A percentile compares a stretch with the other conserved stretches of the same genome.
phyloP scores from a whole-genome alignment of 2,113 vertebrate species.

The Pantherophis guttatus region DNA sequence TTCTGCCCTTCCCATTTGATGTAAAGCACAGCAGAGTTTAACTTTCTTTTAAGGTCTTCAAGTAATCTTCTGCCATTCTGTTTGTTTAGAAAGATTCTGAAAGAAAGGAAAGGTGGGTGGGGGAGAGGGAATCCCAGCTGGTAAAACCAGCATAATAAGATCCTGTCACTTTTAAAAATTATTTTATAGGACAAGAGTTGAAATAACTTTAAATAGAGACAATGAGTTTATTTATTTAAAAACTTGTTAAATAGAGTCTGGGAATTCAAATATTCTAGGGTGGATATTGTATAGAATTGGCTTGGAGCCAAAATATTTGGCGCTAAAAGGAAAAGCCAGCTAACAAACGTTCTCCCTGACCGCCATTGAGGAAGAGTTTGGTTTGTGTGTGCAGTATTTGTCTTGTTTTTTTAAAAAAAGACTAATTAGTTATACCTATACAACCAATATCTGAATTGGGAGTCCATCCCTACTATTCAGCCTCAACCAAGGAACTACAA shows the following conservation, averaged over 20 bases:
- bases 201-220: constrained; percentile 89
- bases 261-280: constrained; percentile 98
- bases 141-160: constrained; percentile 71
- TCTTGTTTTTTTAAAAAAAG: constrained; percentile 45
- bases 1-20: background rate
- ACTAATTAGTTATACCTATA: constrained; percentile 77
- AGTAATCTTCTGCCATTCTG: constrained; percentile 58
- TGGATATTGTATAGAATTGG: constrained; percentile 95
- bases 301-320: constrained; percentile 73
- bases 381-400: background rate
- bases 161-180: constrained; percentile 56
- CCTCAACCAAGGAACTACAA: constrained; percentile 74
- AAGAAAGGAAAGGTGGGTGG: background rate
- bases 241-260: constrained; percentile 94
- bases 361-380: constrained; percentile 73
- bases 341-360: constrained; percentile 76
- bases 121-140: constrained; percentile 45
- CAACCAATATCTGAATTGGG: constrained; percentile 72
- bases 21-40: constrained; percentile 19
- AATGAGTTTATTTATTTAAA: constrained; percentile 95
- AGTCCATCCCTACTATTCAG: constrained; percentile 69
- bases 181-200: constrained; percentile 69
- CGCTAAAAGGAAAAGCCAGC: constrained; percentile 71
- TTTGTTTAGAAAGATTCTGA: constrained; percentile 67
- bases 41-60: background rate